Evolutionary conservation across 2,113 vertebrate species (phyloP).

Genomic region (Laticauda laticaudata): DNA sequence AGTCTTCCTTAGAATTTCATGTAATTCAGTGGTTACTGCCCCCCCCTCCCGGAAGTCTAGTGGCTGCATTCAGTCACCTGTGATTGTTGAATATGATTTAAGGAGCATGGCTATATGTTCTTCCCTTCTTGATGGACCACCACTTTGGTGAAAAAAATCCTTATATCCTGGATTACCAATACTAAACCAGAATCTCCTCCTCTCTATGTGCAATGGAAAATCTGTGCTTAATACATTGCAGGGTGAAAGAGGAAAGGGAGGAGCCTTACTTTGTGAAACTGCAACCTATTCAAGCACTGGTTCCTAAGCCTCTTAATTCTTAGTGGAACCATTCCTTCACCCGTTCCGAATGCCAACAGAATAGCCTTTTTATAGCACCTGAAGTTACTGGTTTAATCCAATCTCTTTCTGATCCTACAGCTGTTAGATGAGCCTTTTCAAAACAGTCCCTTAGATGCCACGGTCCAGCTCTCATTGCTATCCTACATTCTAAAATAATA

Average conservation of each 20-base stretch:
- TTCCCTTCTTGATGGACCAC: background rate
- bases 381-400: background rate
- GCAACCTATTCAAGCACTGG: background rate
- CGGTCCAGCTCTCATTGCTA: background rate
- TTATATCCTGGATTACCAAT: background rate
- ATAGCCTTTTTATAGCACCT: background rate
- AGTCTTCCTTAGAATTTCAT: background rate
- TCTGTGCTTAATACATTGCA: background rate
- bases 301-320: background rate
- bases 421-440: no score
- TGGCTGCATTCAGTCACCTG: background rate
- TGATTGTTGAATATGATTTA: background rate
- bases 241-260: background rate
- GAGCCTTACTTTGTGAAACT: background rate
- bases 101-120: background rate
- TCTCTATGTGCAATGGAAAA: background rate
- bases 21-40: background rate
- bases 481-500: background rate
- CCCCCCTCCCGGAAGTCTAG: background rate
- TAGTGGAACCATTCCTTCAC: background rate
- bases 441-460: background rate
- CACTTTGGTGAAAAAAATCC: background rate
- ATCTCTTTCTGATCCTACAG: background rate
- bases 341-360: background rate
- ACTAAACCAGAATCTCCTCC: background rate